These are phyloP conservation scores for Caerostris extrusa DNA, from an alignment of 1,140 invertebrate genomes.

Conservation along the genomic window DNA sequence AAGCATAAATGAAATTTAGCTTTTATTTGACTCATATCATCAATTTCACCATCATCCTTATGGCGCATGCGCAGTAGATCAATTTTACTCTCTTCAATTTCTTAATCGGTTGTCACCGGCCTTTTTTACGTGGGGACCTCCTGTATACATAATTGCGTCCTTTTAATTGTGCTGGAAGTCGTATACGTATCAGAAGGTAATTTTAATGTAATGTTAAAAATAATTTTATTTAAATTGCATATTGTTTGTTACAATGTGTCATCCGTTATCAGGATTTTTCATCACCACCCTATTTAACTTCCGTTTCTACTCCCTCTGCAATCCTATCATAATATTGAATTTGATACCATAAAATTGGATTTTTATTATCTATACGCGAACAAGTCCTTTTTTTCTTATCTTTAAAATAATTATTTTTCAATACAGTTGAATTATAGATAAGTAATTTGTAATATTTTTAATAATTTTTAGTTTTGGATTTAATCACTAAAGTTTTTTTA, in stretches of 20 bases:
- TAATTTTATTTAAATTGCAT: background rate
- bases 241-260: background rate
- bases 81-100: background rate
- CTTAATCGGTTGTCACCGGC: conserved; percentile 34
- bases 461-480: too few relatives aligned
- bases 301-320: background rate
- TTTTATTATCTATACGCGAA: too few relatives aligned
- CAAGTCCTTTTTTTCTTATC: too few relatives aligned
- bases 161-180: background rate
- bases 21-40: background rate
- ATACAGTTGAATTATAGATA: too few relatives aligned
- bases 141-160: background rate
- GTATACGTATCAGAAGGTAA: background rate
- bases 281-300: background rate
- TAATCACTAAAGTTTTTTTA: too few relatives aligned
- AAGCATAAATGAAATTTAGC: background rate
- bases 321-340: background rate
- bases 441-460: too few relatives aligned
- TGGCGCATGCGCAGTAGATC: background rate
- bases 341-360: too few relatives aligned
- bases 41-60: background rate
- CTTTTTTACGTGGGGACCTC: background rate
- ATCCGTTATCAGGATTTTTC: background rate
- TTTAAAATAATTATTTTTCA: too few relatives aligned
- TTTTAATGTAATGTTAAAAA: background rate